phyloP scores from a whole-genome alignment of 2,888 invertebrate species.

The Phorcus lineatus region DNA sequence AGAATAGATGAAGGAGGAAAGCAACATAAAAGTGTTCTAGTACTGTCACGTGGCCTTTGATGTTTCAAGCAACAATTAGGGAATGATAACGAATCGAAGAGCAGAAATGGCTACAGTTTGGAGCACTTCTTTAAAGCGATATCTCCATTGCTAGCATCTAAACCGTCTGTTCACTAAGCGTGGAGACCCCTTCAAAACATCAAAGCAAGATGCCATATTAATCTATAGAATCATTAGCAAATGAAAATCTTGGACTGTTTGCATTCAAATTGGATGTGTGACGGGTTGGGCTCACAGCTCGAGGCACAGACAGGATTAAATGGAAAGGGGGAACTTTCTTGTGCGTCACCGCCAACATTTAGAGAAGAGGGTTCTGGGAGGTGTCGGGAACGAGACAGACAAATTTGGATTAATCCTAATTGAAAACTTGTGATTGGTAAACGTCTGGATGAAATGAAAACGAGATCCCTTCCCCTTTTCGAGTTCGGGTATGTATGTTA shows the following conservation, averaged over 20 bases:
- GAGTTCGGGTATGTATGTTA: too few species aligned
- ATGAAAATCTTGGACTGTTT: constrained; percentile 4
- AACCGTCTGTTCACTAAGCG: background rate
- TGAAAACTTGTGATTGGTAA: too few species aligned
- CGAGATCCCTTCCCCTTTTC: too few species aligned
- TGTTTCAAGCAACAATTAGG: background rate
- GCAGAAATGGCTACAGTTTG: constrained; percentile 3
- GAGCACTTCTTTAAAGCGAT: background rate
- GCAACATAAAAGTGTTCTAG: background rate
- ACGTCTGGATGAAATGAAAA: too few species aligned
- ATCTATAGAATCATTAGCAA: constrained; percentile 14
- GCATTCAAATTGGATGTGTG: constrained; percentile 13
- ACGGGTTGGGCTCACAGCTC: background rate
- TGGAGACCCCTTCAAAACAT: background rate
- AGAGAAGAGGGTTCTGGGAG: background rate
- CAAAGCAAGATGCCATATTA: background rate
- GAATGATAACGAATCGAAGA: background rate
- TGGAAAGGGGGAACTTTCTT: too few species aligned
- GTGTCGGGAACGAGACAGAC: background rate
- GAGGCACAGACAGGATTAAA: background rate
- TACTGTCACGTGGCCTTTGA: background rate
- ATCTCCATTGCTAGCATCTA: background rate
- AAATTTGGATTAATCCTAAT: too few species aligned
- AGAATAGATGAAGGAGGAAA: background rate
- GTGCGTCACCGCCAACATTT: too few species aligned